phyloP scores from a whole-genome alignment of 2,888 invertebrate genomes.

The Heliconius cydno region DNA sequence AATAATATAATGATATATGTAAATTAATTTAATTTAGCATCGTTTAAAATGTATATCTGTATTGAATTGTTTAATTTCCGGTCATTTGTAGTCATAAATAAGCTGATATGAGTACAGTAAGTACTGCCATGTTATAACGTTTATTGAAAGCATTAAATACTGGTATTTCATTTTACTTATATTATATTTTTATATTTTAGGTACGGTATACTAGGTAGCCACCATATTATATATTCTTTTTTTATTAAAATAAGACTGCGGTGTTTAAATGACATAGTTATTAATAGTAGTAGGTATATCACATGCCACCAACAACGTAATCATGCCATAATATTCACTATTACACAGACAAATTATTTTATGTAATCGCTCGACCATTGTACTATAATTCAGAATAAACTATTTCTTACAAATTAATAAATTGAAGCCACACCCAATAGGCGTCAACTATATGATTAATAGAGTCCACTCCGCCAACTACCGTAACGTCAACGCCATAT shows the following conservation, averaged over 20 bases:
- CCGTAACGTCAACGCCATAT: slow-evolving; percentile 68
- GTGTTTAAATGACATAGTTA: slow-evolving; percentile 45
- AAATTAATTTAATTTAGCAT: slow-evolving; percentile 40
- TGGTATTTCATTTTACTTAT: background rate
- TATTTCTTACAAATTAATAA: slow-evolving; percentile 79
- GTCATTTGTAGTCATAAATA: background rate
- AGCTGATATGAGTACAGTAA: background rate
- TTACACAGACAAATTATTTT: slow-evolving; percentile 56
- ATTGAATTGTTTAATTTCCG: slow-evolving; percentile 31
- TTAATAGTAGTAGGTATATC: slow-evolving; percentile 39
- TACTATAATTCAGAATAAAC: slow-evolving; percentile 70
- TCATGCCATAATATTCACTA: slow-evolving; percentile 50
- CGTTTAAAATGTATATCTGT: slow-evolving; percentile 29
- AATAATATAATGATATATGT: slow-evolving; percentile 41
- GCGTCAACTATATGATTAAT: slow-evolving; percentile 80
- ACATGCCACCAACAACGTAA: slow-evolving; percentile 50
- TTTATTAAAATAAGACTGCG: slow-evolving; percentile 29
- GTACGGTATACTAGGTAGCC: background rate
- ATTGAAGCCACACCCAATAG: slow-evolving; percentile 75
- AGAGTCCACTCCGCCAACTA: slow-evolving; percentile 71
- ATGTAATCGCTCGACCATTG: slow-evolving; percentile 57
- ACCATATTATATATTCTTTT: slow-evolving; percentile 42
- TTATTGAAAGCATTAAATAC: background rate
- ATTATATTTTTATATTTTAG: background rate
- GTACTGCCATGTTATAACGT: background rate